Conservation (phyloP, 2,113 vertebrate species). For the Percopsis transmontana region DNA sequence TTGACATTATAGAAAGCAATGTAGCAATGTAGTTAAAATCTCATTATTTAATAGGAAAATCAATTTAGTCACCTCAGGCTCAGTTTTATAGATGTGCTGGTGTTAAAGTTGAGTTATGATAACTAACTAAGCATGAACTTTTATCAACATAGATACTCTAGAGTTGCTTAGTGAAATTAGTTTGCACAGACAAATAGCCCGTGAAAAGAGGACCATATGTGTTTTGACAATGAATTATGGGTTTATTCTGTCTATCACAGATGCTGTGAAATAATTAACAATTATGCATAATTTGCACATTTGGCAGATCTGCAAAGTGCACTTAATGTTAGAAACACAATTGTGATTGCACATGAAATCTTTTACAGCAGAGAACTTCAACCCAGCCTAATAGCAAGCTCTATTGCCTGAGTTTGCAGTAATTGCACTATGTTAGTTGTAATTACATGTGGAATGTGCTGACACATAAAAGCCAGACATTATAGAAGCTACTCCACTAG, state of each 20-base stretch:
- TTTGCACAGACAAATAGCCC: slow-evolving; percentile 9
- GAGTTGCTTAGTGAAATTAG: slow-evolving; percentile 25
- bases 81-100: too few relatives aligned
- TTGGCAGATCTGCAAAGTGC: slow-evolving; percentile 7
- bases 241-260: slow-evolving; percentile 16
- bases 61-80: too few relatives aligned
- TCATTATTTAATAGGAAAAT: too few relatives aligned
- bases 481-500: slow-evolving; percentile 18
- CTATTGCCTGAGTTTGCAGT: slow-evolving; percentile 26
- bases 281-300: slow-evolving; percentile 20
- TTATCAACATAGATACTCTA: not conserved
- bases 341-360: slow-evolving; percentile 44
- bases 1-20: too few relatives aligned
- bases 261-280: slow-evolving; percentile 23
- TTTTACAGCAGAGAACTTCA: slow-evolving; percentile 24
- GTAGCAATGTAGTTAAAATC: too few relatives aligned
- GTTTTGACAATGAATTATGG: slow-evolving; percentile 4
- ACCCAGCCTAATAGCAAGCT: slow-evolving; percentile 40
- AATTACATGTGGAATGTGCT: slow-evolving; percentile 50
- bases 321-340: slow-evolving; percentile 5
- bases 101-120: too few relatives aligned
- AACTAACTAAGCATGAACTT: not conserved
- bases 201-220: not conserved
- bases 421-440: slow-evolving; percentile 37
- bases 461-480: slow-evolving; percentile 43